phyloP scores from a whole-genome alignment of 2,797 vertebrate genomes.

The Sarcophilus harrisii region DNA sequence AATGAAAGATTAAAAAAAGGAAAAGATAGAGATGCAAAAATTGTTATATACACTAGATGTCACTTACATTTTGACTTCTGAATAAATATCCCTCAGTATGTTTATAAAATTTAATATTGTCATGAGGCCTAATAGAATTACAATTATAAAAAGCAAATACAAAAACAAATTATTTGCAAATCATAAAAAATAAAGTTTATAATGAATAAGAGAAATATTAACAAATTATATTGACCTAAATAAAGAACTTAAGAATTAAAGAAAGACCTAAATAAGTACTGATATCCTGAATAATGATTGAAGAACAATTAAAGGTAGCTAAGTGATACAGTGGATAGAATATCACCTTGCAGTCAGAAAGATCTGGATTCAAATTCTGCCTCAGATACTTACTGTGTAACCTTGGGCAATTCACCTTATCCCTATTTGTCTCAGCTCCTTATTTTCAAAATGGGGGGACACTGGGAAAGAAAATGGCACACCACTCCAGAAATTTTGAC shows the following conservation, averaged over 20 bases:
- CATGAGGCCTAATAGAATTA: neutral
- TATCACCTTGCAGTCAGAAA: neutral
- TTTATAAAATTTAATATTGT: neutral
- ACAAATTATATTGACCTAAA: neutral
- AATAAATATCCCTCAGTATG: neutral
- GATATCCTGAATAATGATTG: neutral
- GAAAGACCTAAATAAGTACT: neutral
- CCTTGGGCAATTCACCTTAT: neutral
- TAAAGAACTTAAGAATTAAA: neutral
- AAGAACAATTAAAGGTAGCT: neutral
- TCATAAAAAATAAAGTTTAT: neutral
- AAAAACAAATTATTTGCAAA: neutral
- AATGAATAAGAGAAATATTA: neutral
- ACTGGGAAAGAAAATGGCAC: neutral
- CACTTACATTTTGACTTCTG: neutral
- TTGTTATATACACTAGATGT: neutral
- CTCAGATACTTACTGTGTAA: neutral
- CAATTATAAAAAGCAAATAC: neutral
- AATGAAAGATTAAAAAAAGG: neutral
- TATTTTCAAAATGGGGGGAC: neutral
- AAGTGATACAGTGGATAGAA: neutral
- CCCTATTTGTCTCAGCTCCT: neutral
- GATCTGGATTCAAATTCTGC: neutral
- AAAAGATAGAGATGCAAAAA: neutral
- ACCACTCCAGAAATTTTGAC: neutral